These are phyloP conservation scores for Atherinomorus stipes DNA, from an alignment of 2,113 vertebrate species.

Conservation along the genomic window DNA sequence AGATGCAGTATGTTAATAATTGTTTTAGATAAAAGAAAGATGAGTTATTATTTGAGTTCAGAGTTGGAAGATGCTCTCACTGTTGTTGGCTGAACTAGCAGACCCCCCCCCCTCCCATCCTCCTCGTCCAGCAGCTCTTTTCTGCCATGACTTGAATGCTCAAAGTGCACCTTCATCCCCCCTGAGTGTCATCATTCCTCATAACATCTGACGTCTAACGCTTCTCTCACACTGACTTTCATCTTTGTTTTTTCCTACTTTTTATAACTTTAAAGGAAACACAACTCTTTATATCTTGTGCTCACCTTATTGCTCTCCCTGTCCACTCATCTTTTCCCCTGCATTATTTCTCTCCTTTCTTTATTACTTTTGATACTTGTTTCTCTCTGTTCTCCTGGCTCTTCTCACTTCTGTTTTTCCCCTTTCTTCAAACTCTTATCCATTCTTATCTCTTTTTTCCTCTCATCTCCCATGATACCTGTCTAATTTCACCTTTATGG, in stretches of 20 bases:
- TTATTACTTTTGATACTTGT: conserved; percentile 51
- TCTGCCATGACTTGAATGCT: conserved; percentile 23
- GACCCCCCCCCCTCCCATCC: background rate
- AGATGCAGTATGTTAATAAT: background rate
- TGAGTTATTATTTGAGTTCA: background rate
- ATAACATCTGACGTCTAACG: conserved; percentile 27
- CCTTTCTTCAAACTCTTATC: conserved; percentile 17
- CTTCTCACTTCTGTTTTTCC: conserved; percentile 13
- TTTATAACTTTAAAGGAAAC: conserved; percentile 32
- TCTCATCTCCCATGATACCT: conserved; percentile 47
- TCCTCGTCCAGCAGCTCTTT: background rate
- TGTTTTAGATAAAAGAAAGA: background rate
- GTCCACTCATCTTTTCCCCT: conserved; percentile 24
- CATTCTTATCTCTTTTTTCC: conserved; percentile 18
- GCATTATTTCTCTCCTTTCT: conserved; percentile 38
- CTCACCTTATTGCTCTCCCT: conserved; percentile 35
- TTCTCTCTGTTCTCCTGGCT: conserved; percentile 8
- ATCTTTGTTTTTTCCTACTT: conserved; percentile 1
- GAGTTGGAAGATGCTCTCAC: background rate
- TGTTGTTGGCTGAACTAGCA: background rate
- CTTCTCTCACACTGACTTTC: conserved; percentile 19
- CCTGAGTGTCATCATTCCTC: conserved; percentile 11
- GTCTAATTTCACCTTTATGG: conserved; percentile 41
- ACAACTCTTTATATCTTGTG: conserved; percentile 6
- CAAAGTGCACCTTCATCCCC: background rate